Evolutionary conservation across 2,888 invertebrate species (phyloP).

Genomic region (Cerastoderma edule): DNA sequence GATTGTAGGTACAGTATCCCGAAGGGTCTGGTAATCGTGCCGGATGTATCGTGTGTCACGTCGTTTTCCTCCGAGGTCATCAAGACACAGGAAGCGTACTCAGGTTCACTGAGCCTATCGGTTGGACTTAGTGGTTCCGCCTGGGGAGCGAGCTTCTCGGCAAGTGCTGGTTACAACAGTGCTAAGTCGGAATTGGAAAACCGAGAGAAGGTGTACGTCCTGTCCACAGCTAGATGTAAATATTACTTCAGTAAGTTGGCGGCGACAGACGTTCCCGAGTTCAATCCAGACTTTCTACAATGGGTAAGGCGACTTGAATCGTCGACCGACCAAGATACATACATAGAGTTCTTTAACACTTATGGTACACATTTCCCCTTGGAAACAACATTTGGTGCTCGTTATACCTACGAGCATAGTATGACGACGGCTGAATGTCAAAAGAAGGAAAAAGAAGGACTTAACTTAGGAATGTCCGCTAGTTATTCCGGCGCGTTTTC

Average conservation of each 20-base stretch:
- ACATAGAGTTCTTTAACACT: conserved; percentile 34
- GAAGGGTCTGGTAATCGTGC: conserved; percentile 32
- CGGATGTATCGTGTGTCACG: conserved; percentile 45
- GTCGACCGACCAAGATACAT: background rate
- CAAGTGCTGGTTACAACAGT: conserved; percentile 35
- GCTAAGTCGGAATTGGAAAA: conserved; percentile 28
- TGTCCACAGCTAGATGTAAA: conserved; percentile 38
- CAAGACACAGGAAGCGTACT: conserved; percentile 31
- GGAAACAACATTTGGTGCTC: conserved; percentile 44
- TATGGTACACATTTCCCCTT: conserved; percentile 48
- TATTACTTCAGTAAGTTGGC: conserved; percentile 44
- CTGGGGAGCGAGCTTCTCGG: conserved; percentile 40
- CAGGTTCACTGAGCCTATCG: conserved; percentile 21
- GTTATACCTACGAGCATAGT: conserved; percentile 39
- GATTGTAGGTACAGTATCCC: conserved; percentile 46
- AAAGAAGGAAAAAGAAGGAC: conserved; percentile 6
- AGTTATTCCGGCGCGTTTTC: conserved; percentile 35
- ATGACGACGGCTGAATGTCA: conserved; percentile 36
- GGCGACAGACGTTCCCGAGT: conserved; percentile 11
- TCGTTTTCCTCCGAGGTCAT: conserved; percentile 39
- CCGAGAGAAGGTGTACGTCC: conserved; percentile 37
- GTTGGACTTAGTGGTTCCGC: conserved; percentile 23
- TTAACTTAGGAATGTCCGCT: conserved; percentile 37
- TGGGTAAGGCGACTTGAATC: conserved; percentile 31
- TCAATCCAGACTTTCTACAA: conserved; percentile 29